A percentile compares a stretch with the other conserved stretches of the same genome.
These are phyloP conservation scores for Leptinotarsa peninsularis DNA, from an alignment of 2,888 invertebrate species.

Conservation along the genomic window DNA sequence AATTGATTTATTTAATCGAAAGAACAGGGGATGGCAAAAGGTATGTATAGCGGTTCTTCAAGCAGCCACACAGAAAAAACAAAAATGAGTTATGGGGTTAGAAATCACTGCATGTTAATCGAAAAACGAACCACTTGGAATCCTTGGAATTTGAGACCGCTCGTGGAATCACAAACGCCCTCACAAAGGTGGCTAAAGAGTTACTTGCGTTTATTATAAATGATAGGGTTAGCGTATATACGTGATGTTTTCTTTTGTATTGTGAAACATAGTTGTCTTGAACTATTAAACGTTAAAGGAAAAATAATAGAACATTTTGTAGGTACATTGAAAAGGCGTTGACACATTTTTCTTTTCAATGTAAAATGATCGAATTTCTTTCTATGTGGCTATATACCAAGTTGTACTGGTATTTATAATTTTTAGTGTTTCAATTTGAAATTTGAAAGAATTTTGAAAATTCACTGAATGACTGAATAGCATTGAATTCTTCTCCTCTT, in stretches of 20 bases:
- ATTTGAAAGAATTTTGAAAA: no score
- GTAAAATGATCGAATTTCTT: no score
- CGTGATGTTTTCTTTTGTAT: background rate
- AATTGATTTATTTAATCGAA: background rate
- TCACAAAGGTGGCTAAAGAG: background rate
- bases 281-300: no score
- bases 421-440: no score
- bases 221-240: background rate
- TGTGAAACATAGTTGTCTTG: no score
- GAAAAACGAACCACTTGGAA: background rate
- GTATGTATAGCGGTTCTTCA: background rate
- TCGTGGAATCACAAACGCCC: background rate
- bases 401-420: no score
- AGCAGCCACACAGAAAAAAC: background rate
- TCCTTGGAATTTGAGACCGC: background rate
- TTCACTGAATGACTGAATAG: no score
- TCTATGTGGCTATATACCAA: no score
- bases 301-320: no score
- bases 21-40: background rate
- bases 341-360: no score
- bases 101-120: background rate
- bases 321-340: no score
- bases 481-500: no score
- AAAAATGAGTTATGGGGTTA: conserved; percentile 4
- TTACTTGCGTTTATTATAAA: background rate